A percentile compares a stretch with the other conserved stretches of the same genome.
Conservation (phyloP, 1,140 invertebrate species). For the Caenorhabditis tropicalis region DNA sequence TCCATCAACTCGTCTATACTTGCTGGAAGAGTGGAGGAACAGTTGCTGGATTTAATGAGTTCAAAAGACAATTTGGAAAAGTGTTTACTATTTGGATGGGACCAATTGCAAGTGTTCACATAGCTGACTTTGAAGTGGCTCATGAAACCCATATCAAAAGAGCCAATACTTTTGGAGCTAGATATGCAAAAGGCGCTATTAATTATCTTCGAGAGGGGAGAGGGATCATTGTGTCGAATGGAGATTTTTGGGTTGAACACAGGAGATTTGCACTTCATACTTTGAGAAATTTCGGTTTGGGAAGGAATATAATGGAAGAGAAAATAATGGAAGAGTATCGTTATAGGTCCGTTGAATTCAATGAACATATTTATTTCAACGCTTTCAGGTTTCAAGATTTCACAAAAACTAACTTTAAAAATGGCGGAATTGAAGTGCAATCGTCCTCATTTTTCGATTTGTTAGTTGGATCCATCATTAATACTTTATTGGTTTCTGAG, state of each 20-base stretch:
- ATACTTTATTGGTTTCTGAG: neutral
- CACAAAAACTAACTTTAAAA: neutral
- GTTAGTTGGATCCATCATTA: slow-evolving; percentile 34
- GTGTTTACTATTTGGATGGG: slow-evolving; percentile 48
- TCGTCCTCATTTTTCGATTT: neutral
- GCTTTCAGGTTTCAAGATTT: too few species aligned
- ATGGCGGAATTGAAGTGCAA: neutral
- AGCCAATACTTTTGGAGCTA: neutral
- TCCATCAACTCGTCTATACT: neutral
- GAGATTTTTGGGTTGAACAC: too few species aligned
- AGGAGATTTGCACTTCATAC: too few species aligned
- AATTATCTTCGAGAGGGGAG: slow-evolving; percentile 35
- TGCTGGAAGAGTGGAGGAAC: neutral
- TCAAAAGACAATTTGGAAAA: slow-evolving; percentile 30
- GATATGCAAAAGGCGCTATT: too few species aligned
- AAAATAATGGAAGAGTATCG: slow-evolving; percentile 51
- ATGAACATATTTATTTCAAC: too few species aligned
- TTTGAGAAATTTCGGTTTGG: slow-evolving; percentile 61
- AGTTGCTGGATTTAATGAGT: neutral
- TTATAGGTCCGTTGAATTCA: too few species aligned
- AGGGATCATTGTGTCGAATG: too few species aligned
- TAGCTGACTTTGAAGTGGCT: slow-evolving; percentile 38
- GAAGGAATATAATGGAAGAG: slow-evolving; percentile 60
- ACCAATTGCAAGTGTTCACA: slow-evolving; percentile 35
- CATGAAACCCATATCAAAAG: slow-evolving; percentile 44